Evolutionary conservation across 2,888 invertebrate genomes (phyloP).

Genomic region (Timema podura): DNA sequence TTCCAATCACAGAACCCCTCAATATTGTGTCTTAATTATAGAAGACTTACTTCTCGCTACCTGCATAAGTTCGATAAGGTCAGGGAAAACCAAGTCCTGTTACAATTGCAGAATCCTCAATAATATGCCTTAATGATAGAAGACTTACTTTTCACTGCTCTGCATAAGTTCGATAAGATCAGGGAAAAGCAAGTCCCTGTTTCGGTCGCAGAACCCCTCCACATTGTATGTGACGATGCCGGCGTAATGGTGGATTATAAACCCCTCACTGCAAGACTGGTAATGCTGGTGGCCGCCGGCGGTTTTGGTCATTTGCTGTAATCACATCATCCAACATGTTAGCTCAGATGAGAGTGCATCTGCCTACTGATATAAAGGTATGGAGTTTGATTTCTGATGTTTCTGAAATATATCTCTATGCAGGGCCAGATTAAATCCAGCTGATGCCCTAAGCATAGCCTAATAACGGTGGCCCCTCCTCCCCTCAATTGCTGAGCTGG

Average conservation of each 20-base stretch:
- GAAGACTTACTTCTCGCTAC: conserved; percentile 52
- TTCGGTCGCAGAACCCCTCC: conserved; percentile 63
- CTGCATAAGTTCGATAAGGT: conserved; percentile 63
- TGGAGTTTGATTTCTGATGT: no score
- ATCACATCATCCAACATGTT: conserved; percentile 10
- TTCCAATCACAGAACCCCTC: conserved; percentile 65
- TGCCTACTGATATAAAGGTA: no score
- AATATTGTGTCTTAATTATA: conserved; percentile 36
- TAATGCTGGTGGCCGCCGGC: conserved; percentile 56
- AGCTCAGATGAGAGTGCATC: no score
- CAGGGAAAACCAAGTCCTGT: conserved; percentile 62
- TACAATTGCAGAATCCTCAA: conserved; percentile 63
- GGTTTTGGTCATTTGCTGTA: conserved; percentile 52
- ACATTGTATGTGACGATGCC: conserved; percentile 61
- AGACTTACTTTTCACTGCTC: conserved; percentile 53
- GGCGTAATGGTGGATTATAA: conserved; percentile 62
- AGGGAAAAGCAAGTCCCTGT: conserved; percentile 61
- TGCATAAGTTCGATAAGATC: conserved; percentile 65
- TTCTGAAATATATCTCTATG: no score
- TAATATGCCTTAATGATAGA: conserved; percentile 32
- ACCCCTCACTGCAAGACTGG: conserved; percentile 51
- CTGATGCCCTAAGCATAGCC: no score
- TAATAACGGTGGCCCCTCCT: no score
- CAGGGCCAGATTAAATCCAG: no score
- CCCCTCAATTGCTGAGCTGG: no score